Base-by-base conservation (phyloP, 2,888 invertebrate genomes). In the Nymphalis polychloros region DNA sequence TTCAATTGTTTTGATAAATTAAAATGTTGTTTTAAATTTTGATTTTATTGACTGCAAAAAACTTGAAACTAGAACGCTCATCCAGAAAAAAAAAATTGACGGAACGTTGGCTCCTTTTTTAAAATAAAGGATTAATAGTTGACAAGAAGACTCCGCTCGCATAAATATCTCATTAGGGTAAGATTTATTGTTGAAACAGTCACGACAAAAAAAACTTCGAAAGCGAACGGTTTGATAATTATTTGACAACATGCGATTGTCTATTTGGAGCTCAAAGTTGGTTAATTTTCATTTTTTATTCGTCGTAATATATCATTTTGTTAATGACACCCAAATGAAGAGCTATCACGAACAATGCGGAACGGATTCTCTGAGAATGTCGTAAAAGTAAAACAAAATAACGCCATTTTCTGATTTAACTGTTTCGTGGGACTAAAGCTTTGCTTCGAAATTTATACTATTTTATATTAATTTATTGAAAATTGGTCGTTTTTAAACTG, bases 201-300 rank as follows among this genome's bases (percentile, higher is more conserved):
- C 92, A 92, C 91, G 92, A 84, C 83, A 88, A 83, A 89, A 88
- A 90, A 88, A 57, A 86, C 78, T 89, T 89, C 79, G 76, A 80
- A 87, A 85, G 83, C 82, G 84, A 86, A 86, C 84, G 77, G 82
- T 88, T 85, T 88, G 86, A 91, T 92, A 92, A 92, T 92, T 92
- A 92, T 88, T 91, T 89, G 85, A 81, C 88, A 88, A 84, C 92
- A 92, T 92, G 92, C 92, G 89, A 92, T 88, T 90, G 89, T 91
- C 90, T 92, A 88, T 90, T 88, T 81, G 85, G 81, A 81, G 79
- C 80, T 80, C 79, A 76, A 78, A 79, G 82, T 77, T 81, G 81
- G 80, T 87, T 89, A 86, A 88, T 89, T 89, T 81, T 80, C 69
- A 78, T 81, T 57, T 88, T 90, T 88, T 89, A 87, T 88, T 87